These are phyloP conservation scores for Dendronephthya gigantea DNA, from an alignment of 64 coral and sea anemone species.

Conservation along the genomic window DNA sequence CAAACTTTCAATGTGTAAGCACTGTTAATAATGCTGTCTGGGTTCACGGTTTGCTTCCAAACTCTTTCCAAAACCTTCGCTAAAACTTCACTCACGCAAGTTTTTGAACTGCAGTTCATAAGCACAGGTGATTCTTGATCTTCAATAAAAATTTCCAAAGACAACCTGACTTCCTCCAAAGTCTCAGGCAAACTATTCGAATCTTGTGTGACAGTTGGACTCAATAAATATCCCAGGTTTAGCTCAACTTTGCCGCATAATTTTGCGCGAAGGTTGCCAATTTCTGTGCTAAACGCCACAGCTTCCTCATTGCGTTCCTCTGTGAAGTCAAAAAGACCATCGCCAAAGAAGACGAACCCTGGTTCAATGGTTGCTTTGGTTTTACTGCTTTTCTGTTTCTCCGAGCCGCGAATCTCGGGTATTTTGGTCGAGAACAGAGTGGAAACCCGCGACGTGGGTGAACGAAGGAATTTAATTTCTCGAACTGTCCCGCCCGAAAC, in stretches of 20 bases:
- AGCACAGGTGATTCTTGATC: neutral
- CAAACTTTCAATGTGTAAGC: constrained; percentile 75
- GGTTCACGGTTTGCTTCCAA: neutral
- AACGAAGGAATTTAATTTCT: neutral
- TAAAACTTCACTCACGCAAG: neutral
- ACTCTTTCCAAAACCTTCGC: neutral
- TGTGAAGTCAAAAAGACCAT: constrained; percentile 84
- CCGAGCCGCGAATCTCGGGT: neutral
- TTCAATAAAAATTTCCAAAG: neutral
- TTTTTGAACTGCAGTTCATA: neutral
- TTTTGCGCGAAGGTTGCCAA: constrained; percentile 53
- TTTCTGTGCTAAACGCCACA: constrained; percentile 61
- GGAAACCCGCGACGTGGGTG: neutral
- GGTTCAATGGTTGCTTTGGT: neutral
- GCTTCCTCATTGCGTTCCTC: constrained; percentile 86
- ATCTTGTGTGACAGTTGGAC: constrained; percentile 58
- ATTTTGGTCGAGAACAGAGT: neutral
- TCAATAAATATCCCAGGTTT: constrained; percentile 78
- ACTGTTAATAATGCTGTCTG: neutral
- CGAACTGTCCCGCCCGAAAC: neutral
- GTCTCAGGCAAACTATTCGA: neutral
- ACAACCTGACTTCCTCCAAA: neutral
- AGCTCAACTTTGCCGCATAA: constrained; percentile 49
- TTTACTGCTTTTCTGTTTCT: neutral
- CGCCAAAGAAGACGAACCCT: constrained; percentile 39